Evolutionary conservation across 2,113 vertebrate species (phyloP).

Genomic region (Hemiscyllium ocellatum): DNA sequence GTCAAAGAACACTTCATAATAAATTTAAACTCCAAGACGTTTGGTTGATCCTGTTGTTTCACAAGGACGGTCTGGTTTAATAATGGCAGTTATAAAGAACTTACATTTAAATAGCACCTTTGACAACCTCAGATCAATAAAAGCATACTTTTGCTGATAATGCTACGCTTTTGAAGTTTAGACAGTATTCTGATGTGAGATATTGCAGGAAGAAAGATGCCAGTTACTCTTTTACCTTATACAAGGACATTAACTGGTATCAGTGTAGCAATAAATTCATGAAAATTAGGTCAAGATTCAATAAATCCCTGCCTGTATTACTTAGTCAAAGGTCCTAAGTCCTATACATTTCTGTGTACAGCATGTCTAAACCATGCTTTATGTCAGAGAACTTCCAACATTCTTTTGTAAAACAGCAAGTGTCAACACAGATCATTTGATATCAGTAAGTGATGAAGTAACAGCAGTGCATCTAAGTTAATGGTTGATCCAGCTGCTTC

Average conservation of each 20-base stretch:
- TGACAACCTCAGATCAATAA: background rate
- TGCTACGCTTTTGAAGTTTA: background rate
- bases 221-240: background rate
- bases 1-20: background rate
- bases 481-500: background rate
- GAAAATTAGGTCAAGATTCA: background rate
- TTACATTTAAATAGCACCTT: background rate
- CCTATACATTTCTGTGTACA: background rate
- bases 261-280: background rate
- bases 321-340: background rate
- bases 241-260: background rate
- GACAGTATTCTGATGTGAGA: background rate
- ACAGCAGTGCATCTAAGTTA: constrained; percentile 3
- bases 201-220: background rate
- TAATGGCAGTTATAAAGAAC: background rate
- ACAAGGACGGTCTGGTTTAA: background rate
- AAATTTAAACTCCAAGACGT: background rate
- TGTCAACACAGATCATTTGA: background rate
- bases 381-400: background rate
- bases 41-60: background rate
- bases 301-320: background rate
- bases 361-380: background rate
- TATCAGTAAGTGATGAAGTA: background rate
- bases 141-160: background rate
- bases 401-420: background rate